phyloP scores from a whole-genome alignment of 2,797 vertebrate genomes.

The Paedocypris micromegethes region DNA sequence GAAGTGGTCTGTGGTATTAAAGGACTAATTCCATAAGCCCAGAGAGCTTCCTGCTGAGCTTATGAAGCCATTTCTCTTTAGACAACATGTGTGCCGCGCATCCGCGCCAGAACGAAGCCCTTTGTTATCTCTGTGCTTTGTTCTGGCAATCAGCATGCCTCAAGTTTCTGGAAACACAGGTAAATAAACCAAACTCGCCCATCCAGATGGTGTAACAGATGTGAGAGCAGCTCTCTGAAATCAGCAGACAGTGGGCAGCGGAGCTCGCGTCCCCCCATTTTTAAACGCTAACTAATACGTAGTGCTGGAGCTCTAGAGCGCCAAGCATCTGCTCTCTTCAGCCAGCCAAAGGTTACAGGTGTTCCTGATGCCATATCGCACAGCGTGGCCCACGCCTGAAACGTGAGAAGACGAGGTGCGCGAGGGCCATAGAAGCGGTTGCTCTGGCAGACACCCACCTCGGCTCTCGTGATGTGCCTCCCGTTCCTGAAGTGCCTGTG shows the following conservation, averaged over 20 bases:
- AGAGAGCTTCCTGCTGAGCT: constrained; percentile 93
- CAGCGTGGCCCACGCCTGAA: constrained; percentile 64
- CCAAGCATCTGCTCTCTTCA: constrained; percentile 86
- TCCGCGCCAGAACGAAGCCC: constrained; percentile 90
- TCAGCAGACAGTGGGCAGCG: constrained; percentile 86
- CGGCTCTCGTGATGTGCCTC: constrained; percentile 83
- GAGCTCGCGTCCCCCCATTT: constrained; percentile 59
- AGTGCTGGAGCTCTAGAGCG: constrained; percentile 80
- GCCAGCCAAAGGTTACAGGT: constrained; percentile 93
- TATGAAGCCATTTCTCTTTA: constrained; percentile 99
- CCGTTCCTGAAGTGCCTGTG: constrained; percentile 81
- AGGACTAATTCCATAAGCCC: constrained; percentile 88
- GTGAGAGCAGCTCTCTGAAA: constrained; percentile 92
- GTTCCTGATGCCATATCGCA: constrained; percentile 81
- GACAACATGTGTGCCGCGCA: constrained; percentile 97
- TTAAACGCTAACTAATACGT: constrained; percentile 92
- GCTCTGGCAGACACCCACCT: constrained; percentile 81
- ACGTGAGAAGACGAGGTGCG: constrained; percentile 69
- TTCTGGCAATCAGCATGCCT: constrained; percentile 90
- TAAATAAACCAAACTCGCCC: constrained; percentile 97
- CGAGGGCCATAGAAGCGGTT: constrained; percentile 34
- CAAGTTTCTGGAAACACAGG: constrained; percentile 93
- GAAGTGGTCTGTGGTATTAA: constrained; percentile 92
- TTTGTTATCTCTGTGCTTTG: constrained; percentile 94
- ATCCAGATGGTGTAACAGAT: constrained; percentile 99